phyloP scores from a whole-genome alignment of 1,140 invertebrate species.

The Listronotus oregonensis region DNA sequence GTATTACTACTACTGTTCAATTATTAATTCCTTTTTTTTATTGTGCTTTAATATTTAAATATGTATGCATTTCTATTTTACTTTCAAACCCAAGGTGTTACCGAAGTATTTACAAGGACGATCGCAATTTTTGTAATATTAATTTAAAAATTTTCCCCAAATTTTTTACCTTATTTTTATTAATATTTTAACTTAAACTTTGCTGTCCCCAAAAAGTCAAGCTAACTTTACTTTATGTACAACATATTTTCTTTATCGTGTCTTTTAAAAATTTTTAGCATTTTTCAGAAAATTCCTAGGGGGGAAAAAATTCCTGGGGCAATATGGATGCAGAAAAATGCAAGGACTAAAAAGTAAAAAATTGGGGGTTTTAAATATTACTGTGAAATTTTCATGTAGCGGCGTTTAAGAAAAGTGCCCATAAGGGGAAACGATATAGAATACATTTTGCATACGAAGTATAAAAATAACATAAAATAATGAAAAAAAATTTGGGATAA shows the following conservation, averaged over 20 bases:
- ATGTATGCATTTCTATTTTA: no score
- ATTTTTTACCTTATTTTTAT: no score
- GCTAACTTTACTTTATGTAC: no score
- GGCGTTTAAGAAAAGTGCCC: conserved; percentile 25
- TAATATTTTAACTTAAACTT: no score
- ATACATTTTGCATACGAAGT: conserved; percentile 31
- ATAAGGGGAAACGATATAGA: conserved; percentile 21
- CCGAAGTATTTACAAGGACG: no score
- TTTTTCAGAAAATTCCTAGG: conserved; percentile 32
- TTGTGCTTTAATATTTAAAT: no score
- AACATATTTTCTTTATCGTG: conserved; percentile 20
- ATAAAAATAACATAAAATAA: conserved; percentile 17
- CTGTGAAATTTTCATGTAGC: conserved; percentile 25
- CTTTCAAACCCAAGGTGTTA: no score
- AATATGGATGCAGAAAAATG: conserved; percentile 25
- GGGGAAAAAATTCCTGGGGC: conserved; percentile 24
- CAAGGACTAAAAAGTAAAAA: conserved; percentile 34
- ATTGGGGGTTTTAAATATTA: conserved; percentile 32
- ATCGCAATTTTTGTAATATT: no score
- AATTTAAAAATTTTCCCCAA: no score
- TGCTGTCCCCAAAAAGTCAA: no score
- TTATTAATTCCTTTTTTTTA: no score
- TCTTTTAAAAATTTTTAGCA: conserved; percentile 16
- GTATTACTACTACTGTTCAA: no score
- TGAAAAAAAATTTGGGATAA: conserved; percentile 20